phyloP scores from a whole-genome alignment of 1,140 invertebrate genomes.

The Phenacoccus solenopsis region DNA sequence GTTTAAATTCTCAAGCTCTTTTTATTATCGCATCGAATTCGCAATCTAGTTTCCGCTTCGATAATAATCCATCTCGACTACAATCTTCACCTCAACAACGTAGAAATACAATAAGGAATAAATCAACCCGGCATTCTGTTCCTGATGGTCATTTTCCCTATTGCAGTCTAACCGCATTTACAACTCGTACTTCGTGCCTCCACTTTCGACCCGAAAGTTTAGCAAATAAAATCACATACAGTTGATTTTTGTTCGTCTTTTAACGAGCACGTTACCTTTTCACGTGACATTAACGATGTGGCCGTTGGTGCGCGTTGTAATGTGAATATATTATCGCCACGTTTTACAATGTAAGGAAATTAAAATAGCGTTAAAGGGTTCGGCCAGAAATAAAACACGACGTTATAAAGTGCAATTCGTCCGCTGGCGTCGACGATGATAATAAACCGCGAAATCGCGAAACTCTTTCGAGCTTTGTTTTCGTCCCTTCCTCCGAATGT shows the following conservation, averaged over 20 bases:
- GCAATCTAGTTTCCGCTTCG: too few species aligned
- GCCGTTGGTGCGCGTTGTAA: background rate
- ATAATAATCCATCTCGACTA: too few species aligned
- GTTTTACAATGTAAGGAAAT: background rate
- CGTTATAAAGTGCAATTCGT: background rate
- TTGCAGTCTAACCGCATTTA: too few species aligned
- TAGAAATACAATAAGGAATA: too few species aligned
- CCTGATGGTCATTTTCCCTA: too few species aligned
- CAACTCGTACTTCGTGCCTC: too few species aligned
- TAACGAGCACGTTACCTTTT: background rate
- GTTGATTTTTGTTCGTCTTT: background rate
- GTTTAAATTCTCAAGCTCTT: too few species aligned
- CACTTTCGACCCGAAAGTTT: background rate
- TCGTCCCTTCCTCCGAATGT: background rate
- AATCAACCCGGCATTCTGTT: too few species aligned
- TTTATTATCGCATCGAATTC: too few species aligned
- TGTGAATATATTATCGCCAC: background rate
- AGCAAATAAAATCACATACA: background rate
- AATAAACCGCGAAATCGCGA: background rate
- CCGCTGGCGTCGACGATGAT: background rate
- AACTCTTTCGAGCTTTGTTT: background rate
- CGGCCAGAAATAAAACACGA: background rate
- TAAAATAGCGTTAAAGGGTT: slow-evolving; percentile 2
- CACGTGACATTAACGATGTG: background rate
- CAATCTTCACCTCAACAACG: too few species aligned